Conservation (phyloP, 1,140 invertebrate species). For the Aphidius gifuensis region DNA sequence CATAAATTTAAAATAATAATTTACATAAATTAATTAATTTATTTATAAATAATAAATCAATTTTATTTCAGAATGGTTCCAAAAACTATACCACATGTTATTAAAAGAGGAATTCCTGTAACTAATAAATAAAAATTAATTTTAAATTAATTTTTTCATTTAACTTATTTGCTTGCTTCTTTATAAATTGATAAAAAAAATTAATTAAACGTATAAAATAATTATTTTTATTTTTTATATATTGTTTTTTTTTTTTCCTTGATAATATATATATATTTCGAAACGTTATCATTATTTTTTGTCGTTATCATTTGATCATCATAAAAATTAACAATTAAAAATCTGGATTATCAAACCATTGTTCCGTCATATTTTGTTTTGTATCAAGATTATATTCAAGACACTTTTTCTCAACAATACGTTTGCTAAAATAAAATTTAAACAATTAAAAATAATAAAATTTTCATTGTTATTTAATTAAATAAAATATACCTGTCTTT, state of each 20-base stretch:
- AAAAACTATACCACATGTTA: conserved; percentile 72
- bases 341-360: conserved; percentile 61
- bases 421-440: conserved; percentile 46
- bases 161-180: too few species aligned
- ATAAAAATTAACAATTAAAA: conserved; percentile 15
- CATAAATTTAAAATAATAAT: neutral
- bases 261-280: neutral
- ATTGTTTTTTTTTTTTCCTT: too few species aligned
- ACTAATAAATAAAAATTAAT: conserved; percentile 13
- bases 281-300: neutral
- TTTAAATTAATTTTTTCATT: too few species aligned
- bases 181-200: too few species aligned
- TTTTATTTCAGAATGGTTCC: conserved; percentile 72
- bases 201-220: too few species aligned
- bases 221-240: too few species aligned
- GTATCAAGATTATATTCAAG: conserved; percentile 54
- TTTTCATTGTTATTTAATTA: neutral
- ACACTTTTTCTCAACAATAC: conserved; percentile 49
- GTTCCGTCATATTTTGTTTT: conserved; percentile 53
- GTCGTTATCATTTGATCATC: too few species aligned
- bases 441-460: conserved; percentile 28
- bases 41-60: neutral
- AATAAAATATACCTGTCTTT: conserved; percentile 46
- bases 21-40: neutral
- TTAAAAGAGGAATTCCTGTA: conserved; percentile 65